Base-by-base conservation (phyloP, 2,888 invertebrate genomes). In the Amitus sp. region DNA sequence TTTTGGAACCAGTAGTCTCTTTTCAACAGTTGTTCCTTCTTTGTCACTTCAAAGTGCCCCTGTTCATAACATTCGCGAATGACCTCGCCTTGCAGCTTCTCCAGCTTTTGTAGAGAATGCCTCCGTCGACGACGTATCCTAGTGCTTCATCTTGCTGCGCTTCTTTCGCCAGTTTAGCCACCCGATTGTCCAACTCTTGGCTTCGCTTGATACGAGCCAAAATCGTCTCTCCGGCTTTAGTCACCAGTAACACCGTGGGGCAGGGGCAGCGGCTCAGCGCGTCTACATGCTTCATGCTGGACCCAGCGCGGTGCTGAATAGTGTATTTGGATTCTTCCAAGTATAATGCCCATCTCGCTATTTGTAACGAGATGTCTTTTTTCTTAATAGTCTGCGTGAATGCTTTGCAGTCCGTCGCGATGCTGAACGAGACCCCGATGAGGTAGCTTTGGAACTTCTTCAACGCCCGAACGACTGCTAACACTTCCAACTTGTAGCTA, bases 61-160 rank as follows among this genome's bases (percentile, higher is more conserved):
- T 49, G 46, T 17, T 68, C 64, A 15, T 67, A 64, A 6, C 57
- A 64, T 12, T 39, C 18, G 13, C 62, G 50, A 12, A 67, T 66
- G 0, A 69, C 27, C 6, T 53, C 45, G 1, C 19, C 17, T 20
- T 60, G 53, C 62, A 69, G 50, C 1, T 34, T 17, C 19, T 49
- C 57, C 43, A 1, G 45, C 27, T 6, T 53, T 59, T 65, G 27
- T 28, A 54, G 17, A 65, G 20, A 3, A 69, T 9, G 13, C 51
- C 51, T 19, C 9, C 5, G 18, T n/a, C 12, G 34, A 12, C 17
- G 34, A 1, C 5, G 15, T 12, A n/a, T n/a, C n/a, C n/a, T n/a
- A n/a, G n/a, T n/a, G n/a, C n/a, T n/a, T n/a, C n/a, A n/a, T n/a
- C n/a, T n/a, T n/a, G n/a, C n/a, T n/a, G n/a, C n/a, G n/a, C n/a